Percentiles rank a stretch among this genome's conserved stretches.
Evolutionary conservation across 1,140 invertebrate species (phyloP).

Genomic region (Apis cerana): DNA sequence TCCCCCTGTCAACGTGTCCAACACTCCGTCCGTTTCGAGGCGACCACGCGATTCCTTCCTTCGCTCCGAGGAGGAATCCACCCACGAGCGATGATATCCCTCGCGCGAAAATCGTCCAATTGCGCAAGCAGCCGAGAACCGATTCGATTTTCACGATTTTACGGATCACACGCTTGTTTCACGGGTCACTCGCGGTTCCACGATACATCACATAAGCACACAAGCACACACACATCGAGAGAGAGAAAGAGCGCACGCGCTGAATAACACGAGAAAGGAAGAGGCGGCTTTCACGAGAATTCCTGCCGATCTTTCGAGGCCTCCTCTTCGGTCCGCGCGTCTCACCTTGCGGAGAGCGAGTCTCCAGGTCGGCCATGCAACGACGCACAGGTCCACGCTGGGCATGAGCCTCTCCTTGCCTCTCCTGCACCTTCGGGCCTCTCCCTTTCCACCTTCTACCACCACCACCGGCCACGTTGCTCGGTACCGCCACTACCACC

Average conservation of each 20-base stretch:
- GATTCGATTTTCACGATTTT: neutral
- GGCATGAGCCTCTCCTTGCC: conserved; percentile 65
- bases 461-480: conserved; percentile 34
- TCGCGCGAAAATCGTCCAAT: neutral
- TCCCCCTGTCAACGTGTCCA: neutral
- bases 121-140: neutral
- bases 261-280: conserved; percentile 54
- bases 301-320: conserved; percentile 62
- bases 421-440: conserved; percentile 59
- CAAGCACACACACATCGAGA: neutral
- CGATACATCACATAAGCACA: neutral
- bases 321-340: conserved; percentile 76
- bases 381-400: conserved; percentile 78
- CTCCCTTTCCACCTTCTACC: conserved; percentile 66
- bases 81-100: neutral
- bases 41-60: neutral
- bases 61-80: neutral
- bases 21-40: neutral
- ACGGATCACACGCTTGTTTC: neutral
- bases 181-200: conserved; percentile 33
- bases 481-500: conserved; percentile 43
- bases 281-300: conserved; percentile 67
- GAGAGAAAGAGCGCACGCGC: conserved; percentile 40
- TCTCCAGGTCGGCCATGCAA: conserved; percentile 78
- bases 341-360: conserved; percentile 81